Conservation (phyloP, 64 coral and sea anemone genomes). For the Pachyseris speciosa region DNA sequence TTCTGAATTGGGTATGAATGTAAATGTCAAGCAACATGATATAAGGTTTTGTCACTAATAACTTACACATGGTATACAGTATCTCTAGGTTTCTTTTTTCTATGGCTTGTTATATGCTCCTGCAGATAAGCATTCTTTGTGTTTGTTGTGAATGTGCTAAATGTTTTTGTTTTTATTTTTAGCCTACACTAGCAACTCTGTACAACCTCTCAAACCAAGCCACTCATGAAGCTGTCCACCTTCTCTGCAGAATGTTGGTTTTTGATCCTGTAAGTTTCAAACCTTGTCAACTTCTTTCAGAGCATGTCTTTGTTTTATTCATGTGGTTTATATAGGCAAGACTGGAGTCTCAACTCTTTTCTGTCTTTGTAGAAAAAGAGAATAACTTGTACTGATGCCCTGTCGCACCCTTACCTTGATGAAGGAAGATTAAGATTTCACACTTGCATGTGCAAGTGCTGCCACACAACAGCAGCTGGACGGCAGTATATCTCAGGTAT, state of each 20-base stretch:
- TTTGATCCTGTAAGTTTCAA: slow-evolving; percentile 98
- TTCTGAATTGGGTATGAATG: no score
- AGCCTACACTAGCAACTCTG: slow-evolving; percentile 81
- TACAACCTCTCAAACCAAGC: slow-evolving; percentile 94
- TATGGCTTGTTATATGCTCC: no score
- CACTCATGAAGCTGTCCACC: slow-evolving; percentile 94
- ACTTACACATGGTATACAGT: no score
- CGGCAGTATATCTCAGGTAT: slow-evolving; percentile 96
- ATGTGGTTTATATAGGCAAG: not conserved
- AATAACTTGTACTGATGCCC: slow-evolving; percentile 91
- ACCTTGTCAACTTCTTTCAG: no score
- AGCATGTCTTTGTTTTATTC: not conserved
- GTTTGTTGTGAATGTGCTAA: not conserved
- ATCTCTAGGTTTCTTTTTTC: no score
- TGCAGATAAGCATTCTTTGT: no score
- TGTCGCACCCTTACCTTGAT: slow-evolving; percentile 98
- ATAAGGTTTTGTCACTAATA: no score
- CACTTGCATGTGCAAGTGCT: slow-evolving; percentile 98
- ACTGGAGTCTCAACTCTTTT: not conserved
- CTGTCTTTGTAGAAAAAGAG: slow-evolving; percentile 79
- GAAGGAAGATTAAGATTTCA: slow-evolving; percentile 96
- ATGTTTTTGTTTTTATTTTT: slow-evolving; percentile 2
- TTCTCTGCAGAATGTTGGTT: slow-evolving; percentile 95
- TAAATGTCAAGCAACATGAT: no score
- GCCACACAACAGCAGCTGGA: slow-evolving; percentile 90